Conservation (phyloP, 2,888 invertebrate species). For the Rhopalosiphum nymphaeae region DNA sequence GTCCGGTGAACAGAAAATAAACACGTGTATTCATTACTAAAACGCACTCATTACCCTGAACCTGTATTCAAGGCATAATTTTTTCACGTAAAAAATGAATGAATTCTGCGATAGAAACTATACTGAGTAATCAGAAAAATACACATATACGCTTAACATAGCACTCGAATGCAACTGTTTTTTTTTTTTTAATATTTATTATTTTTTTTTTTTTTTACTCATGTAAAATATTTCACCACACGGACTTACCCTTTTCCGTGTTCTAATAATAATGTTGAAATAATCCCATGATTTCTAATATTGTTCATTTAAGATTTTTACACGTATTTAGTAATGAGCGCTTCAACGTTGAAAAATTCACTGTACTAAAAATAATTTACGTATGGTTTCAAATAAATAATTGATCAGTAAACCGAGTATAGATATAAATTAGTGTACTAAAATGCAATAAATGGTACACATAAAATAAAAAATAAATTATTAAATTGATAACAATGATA, state of each 20-base stretch:
- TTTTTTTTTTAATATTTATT: background rate
- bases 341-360: background rate
- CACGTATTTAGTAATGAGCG: background rate
- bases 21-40: slow-evolving; percentile 51
- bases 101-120: background rate
- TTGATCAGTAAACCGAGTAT: background rate
- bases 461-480: background rate
- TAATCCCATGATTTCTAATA: background rate
- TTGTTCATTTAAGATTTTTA: background rate
- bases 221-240: background rate
- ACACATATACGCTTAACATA: background rate
- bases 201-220: background rate
- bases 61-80: background rate
- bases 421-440: background rate
- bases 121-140: slow-evolving; percentile 19
- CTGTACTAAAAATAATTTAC: background rate
- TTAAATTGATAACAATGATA: background rate
- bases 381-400: background rate
- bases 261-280: background rate
- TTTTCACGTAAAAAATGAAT: slow-evolving; percentile 29
- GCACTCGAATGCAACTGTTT: background rate
- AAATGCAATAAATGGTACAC: background rate
- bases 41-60: slow-evolving; percentile 30
- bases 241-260: background rate
- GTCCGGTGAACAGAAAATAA: slow-evolving; percentile 68